Evolutionary conservation across 2,797 vertebrate genomes (phyloP).

Genomic region (Synanceia verrucosa): DNA sequence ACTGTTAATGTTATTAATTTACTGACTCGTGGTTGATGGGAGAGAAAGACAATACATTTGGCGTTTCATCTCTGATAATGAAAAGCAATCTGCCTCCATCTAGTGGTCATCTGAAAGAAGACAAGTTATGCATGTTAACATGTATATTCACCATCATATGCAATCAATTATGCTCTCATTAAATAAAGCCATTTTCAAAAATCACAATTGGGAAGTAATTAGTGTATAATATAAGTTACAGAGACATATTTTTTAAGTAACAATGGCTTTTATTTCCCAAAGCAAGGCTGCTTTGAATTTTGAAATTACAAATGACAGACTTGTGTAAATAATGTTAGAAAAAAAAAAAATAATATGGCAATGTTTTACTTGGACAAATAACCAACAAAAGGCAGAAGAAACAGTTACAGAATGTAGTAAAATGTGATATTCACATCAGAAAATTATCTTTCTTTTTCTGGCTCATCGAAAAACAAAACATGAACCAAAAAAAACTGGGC

Average conservation of each 20-base stretch:
- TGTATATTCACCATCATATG: background rate
- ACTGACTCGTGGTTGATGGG: background rate
- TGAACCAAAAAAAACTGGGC: background rate
- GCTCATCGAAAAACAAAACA: constrained; percentile 2
- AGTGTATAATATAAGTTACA: background rate
- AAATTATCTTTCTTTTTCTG: constrained; percentile 16
- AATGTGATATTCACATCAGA: constrained; percentile 1
- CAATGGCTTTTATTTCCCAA: constrained; percentile 74
- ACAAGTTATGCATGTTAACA: background rate
- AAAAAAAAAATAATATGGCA: constrained; percentile 17
- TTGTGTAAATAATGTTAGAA: constrained; percentile 56
- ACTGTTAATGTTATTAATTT: background rate
- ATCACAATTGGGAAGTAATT: background rate
- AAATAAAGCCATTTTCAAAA: background rate
- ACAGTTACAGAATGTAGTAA: constrained; percentile 8
- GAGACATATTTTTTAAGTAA: constrained; percentile 31
- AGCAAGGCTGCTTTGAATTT: constrained; percentile 43
- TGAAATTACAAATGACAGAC: constrained; percentile 42
- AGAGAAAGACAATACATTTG: background rate
- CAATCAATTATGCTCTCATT: background rate
- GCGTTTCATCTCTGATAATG: background rate
- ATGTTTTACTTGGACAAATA: constrained; percentile 30
- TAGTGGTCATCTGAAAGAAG: constrained; percentile 52
- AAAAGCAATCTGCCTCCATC: constrained; percentile 54
- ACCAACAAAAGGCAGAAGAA: background rate